phyloP scores from a whole-genome alignment of 2,888 invertebrate genomes.

The Crocallis elinguaria region DNA sequence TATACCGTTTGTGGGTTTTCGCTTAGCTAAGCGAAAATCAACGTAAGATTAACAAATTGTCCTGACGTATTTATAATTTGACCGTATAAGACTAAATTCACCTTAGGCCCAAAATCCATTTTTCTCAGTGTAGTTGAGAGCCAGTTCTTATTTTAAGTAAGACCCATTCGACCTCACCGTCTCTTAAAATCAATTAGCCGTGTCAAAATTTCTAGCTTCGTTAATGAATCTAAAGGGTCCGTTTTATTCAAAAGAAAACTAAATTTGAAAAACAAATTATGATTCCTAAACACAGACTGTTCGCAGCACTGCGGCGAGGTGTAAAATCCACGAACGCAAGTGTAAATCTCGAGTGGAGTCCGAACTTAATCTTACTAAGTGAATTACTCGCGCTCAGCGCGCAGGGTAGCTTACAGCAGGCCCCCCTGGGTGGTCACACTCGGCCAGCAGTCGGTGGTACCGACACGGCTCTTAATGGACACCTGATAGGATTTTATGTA shows the following conservation, averaged over 20 bases:
- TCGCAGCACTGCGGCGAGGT: slow-evolving; percentile 29
- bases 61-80: too few relatives aligned
- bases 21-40: too few relatives aligned
- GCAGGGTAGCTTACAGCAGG: neutral
- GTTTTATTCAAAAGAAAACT: neutral
- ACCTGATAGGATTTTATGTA: slow-evolving; percentile 1
- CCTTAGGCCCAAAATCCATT: too few relatives aligned
- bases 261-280: neutral
- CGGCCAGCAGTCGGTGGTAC: neutral
- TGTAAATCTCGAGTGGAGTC: slow-evolving; percentile 59
- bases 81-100: too few relatives aligned
- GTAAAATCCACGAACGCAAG: slow-evolving; percentile 54
- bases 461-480: slow-evolving; percentile 6
- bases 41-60: too few relatives aligned
- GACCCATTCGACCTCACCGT: too few relatives aligned
- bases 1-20: too few relatives aligned
- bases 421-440: slow-evolving; percentile 7
- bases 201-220: too few relatives aligned
- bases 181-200: too few relatives aligned
- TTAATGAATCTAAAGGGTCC: too few relatives aligned
- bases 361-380: slow-evolving; percentile 70
- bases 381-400: slow-evolving; percentile 51
- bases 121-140: too few relatives aligned
- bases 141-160: too few relatives aligned
- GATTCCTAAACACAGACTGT: neutral